Evolutionary conservation across 2,797 vertebrate genomes (phyloP), one percentile per base, ranked within the genome.

Genomic region (Fratercula arctica): DNA sequence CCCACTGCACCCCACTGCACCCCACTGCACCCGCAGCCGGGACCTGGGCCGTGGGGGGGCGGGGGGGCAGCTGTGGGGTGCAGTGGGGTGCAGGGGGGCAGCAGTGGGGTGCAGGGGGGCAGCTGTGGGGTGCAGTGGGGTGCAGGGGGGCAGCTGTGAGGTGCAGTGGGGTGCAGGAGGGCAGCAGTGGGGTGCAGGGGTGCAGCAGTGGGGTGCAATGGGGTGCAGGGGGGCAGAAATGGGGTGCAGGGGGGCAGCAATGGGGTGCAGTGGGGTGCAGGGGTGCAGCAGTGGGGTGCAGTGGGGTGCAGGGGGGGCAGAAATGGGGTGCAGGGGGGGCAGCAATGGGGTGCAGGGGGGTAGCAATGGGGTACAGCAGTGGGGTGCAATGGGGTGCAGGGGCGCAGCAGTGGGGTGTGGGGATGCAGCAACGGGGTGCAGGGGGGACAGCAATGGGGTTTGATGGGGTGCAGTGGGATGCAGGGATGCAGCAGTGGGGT

Each of bases 11-110:
- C 72, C 96, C 96, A 94, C 95, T 37, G 59, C 48, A 8, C 64
- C 85, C 76, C 76, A 48, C 29, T 74, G 82, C 94, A 96, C 96
- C 96, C 84, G 95, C 94, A 97, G 96, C 90, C 86, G 94, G 97
- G 86, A 95, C 95, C 93, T 79, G 77, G 98, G 97, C 96, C 98
- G 95, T 54, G 87, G 97, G 94, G 56, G 84, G 83, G 84, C 11
- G 5, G 28, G 78, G 78, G 74, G 81, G 37, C 61, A 73, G 66
- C 21, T 21, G 25, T 28, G 28, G 59, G 37, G 51, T 13, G 29
- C 33, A 31, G 26, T 28, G 76, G 76, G 74, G 83, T 50, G 43
- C 43, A 45, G 43, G 7, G 13, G 18, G 18, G 33, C 51, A 68
- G 67, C 26, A 12, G 53, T 53, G 41, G 53, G 43, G 41, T 31